Percentiles rank a stretch among this genome's conserved stretches.
Conservation (phyloP, 2,797 vertebrate genomes). For the Halcyon chelicuti region DNA sequence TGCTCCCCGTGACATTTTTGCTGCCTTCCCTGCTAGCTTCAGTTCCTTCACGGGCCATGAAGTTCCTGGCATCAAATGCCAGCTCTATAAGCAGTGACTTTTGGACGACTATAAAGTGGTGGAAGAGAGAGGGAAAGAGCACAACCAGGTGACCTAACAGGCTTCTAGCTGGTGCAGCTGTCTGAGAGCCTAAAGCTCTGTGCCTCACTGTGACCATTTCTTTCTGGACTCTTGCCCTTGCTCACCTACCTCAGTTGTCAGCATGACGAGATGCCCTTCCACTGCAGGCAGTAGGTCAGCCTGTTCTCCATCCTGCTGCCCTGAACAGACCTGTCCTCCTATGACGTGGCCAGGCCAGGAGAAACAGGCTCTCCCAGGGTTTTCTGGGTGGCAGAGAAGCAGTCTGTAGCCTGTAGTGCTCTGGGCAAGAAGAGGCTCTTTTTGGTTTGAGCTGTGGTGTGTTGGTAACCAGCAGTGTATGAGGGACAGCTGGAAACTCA, state of each 20-base stretch:
- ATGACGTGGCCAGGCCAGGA: background rate
- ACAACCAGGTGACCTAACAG: background rate
- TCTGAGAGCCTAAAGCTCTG: background rate
- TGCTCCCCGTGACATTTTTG: background rate
- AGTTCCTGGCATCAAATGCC: background rate
- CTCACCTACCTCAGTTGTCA: background rate
- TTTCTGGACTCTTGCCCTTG: background rate
- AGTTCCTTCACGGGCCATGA: background rate
- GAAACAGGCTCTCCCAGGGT: background rate
- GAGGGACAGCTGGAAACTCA: constrained; percentile 23
- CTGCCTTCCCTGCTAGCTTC: background rate
- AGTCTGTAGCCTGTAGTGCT: background rate
- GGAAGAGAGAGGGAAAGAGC: background rate
- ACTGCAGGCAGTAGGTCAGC: background rate
- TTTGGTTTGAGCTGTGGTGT: constrained; percentile 17
- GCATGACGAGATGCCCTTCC: background rate
- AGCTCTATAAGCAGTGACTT: background rate
- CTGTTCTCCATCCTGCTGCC: background rate
- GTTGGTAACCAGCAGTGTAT: constrained; percentile 19
- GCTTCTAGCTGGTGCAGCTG: background rate
- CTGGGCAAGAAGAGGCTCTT: constrained; percentile 15
- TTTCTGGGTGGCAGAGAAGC: background rate
- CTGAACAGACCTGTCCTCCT: background rate
- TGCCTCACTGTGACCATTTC: background rate
- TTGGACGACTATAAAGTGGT: background rate